These are phyloP conservation scores for Drosophila helvetica DNA, from an alignment of 2,888 invertebrate genomes.

Conservation along the genomic window DNA sequence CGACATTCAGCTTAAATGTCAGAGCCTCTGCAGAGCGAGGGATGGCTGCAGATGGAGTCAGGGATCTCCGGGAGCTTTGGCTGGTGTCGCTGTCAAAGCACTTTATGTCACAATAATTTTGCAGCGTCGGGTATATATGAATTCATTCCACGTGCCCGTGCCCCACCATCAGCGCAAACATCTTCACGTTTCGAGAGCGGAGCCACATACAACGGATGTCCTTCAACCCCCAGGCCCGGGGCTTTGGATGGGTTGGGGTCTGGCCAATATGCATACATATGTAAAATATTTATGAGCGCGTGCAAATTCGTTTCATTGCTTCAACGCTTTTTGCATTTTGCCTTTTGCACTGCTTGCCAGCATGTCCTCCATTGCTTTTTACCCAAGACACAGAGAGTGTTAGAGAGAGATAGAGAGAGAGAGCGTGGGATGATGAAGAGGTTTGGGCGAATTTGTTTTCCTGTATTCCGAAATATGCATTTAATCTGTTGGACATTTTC, in stretches of 20 bases:
- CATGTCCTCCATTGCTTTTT: no score
- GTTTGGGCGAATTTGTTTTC: constrained; percentile 14
- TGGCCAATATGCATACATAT: constrained; percentile 78
- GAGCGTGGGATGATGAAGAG: constrained; percentile 24
- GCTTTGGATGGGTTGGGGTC: constrained; percentile 8
- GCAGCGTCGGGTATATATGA: constrained; percentile 68
- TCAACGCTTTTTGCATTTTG: constrained; percentile 65
- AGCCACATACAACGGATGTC: no score
- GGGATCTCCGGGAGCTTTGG: constrained; percentile 9
- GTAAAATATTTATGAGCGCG: constrained; percentile 78
- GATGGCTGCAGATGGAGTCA: constrained; percentile 8
- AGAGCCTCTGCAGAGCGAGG: constrained; percentile 37
- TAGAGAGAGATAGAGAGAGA: background rate
- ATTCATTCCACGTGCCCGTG: constrained; percentile 79
- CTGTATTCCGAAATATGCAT: constrained; percentile 25
- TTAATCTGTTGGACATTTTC: constrained; percentile 28
- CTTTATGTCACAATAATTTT: constrained; percentile 83
- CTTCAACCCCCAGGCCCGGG: background rate
- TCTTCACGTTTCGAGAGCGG: no score
- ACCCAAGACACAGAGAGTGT: background rate
- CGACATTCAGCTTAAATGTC: constrained; percentile 66
- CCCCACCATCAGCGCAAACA: constrained; percentile 45
- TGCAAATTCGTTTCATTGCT: constrained; percentile 79
- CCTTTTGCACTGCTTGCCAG: constrained; percentile 4
- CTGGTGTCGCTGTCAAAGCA: constrained; percentile 79